phyloP scores from a whole-genome alignment of 64 coral and sea anemone genomes.

The Acropora yongei region DNA sequence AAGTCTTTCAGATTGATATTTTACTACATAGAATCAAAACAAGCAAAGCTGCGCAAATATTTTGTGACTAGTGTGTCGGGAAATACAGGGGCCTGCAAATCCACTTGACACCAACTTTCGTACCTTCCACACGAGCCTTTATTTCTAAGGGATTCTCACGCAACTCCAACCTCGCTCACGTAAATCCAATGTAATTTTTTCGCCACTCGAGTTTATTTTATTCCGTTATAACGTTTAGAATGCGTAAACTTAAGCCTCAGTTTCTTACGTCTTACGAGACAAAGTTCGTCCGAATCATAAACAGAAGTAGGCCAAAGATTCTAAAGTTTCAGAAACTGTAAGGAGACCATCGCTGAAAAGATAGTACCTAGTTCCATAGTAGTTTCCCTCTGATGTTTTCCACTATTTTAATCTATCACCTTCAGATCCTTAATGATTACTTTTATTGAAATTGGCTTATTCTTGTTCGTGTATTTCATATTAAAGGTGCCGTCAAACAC shows the following conservation, averaged over 20 bases:
- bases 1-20: not conserved
- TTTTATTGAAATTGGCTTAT: not conserved
- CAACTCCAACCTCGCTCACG: not conserved
- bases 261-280: not conserved
- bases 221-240: not conserved
- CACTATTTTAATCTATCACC: not conserved
- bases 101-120: not conserved
- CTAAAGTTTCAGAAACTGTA: constrained; percentile 1
- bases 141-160: not conserved
- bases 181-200: not conserved
- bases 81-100: not conserved
- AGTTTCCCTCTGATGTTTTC: not conserved
- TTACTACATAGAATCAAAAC: constrained; percentile 8
- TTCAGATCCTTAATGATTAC: constrained; percentile 1
- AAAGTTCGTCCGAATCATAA: not conserved
- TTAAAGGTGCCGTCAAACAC: no score
- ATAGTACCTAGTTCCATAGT: not conserved
- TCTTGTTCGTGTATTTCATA: not conserved
- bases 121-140: not conserved
- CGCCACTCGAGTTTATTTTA: not conserved
- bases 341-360: not conserved
- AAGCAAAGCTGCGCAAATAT: not conserved
- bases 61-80: not conserved
- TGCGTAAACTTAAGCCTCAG: not conserved
- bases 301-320: not conserved